A percentile compares a stretch with the other conserved stretches of the same genome.
These are phyloP conservation scores for Gobiocypris rarus DNA, from an alignment of 2,113 vertebrate genomes.

Conservation along the genomic window DNA sequence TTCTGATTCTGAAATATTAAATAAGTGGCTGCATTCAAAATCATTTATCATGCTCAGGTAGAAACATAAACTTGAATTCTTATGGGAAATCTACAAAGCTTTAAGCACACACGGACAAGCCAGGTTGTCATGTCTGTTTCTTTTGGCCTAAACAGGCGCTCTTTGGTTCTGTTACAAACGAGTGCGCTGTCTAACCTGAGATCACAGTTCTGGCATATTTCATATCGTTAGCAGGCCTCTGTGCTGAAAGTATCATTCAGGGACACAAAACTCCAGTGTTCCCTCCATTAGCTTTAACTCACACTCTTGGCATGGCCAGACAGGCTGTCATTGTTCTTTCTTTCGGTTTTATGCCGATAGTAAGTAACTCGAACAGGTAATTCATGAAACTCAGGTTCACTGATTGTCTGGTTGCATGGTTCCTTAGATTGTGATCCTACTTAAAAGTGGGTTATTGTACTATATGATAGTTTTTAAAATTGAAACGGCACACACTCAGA, in stretches of 20 bases:
- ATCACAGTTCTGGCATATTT: conserved; percentile 6
- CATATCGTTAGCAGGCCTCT: background rate
- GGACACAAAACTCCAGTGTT: conserved; percentile 1
- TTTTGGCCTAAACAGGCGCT: background rate
- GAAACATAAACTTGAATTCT: background rate
- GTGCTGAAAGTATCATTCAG: conserved; percentile 1
- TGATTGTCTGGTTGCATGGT: background rate
- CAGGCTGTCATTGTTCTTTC: background rate
- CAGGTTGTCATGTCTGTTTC: background rate
- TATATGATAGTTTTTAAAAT: background rate
- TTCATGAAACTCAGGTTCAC: conserved; percentile 16
- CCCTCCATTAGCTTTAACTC: background rate
- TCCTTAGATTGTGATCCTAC: background rate
- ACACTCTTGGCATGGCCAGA: background rate
- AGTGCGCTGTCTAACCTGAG: conserved; percentile 12
- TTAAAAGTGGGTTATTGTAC: background rate
- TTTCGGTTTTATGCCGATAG: background rate
- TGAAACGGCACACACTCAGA: background rate
- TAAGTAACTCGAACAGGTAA: conserved; percentile 28
- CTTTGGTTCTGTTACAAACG: conserved; percentile 6
- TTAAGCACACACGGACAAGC: background rate
- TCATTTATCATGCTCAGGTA: background rate
- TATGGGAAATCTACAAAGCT: background rate
- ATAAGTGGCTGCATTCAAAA: background rate
- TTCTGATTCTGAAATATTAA: background rate